These are phyloP conservation scores for Ifrita kowaldi DNA, from an alignment of 2,113 vertebrate species.

Conservation along the genomic window DNA sequence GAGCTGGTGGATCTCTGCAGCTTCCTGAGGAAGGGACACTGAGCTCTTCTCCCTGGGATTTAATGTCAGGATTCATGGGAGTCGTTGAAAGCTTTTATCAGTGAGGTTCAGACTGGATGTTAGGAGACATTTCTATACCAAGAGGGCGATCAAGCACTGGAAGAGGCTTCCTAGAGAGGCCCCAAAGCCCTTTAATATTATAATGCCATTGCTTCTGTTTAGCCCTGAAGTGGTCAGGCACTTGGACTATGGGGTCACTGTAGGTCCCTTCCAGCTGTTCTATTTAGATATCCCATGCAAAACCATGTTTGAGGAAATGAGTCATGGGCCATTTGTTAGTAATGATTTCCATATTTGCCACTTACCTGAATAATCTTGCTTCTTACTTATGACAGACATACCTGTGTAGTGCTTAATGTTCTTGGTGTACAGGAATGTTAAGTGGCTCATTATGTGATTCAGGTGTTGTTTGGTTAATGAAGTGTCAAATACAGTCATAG, in stretches of 20 bases:
- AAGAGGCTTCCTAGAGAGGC: not conserved
- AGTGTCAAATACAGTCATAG: not conserved
- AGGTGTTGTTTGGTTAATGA: not conserved
- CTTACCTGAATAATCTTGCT: not conserved
- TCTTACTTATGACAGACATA: not conserved
- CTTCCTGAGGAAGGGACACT: not conserved
- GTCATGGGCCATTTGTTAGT: not conserved
- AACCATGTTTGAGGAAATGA: not conserved
- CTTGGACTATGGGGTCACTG: not conserved
- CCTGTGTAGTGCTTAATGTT: not conserved
- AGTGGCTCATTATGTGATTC: not conserved
- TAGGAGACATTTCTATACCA: not conserved
- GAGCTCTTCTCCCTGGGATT: not conserved
- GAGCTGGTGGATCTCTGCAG: not conserved
- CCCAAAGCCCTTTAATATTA: not conserved
- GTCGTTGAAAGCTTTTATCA: not conserved
- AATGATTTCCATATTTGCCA: not conserved
- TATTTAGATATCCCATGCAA: not conserved
- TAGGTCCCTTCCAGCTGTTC: not conserved
- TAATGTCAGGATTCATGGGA: not conserved
- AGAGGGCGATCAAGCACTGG: not conserved
- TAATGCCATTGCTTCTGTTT: not conserved
- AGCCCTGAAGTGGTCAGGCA: not conserved
- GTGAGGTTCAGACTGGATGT: not conserved
- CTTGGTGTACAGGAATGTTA: rapidly evolving